These are phyloP conservation scores for Catharus fuscescens DNA, from an alignment of 2,113 vertebrate genomes.

Conservation along the genomic window DNA sequence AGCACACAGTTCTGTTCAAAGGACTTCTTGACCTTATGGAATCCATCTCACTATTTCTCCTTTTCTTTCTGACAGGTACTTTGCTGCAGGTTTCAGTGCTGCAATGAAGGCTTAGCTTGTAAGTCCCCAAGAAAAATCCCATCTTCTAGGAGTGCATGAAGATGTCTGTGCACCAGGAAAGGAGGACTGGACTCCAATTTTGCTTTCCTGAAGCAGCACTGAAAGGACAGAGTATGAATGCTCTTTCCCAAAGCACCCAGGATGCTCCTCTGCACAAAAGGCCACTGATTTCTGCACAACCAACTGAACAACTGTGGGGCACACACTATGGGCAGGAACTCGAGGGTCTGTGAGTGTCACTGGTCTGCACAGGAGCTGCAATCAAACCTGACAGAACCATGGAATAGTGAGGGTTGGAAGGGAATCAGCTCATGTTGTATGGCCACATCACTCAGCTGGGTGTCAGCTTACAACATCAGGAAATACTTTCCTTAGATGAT, in stretches of 20 bases:
- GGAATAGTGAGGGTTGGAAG: neutral
- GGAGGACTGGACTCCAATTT: neutral
- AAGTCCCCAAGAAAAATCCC: neutral
- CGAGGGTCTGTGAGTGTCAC: neutral
- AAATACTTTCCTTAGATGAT: neutral
- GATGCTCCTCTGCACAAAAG: neutral
- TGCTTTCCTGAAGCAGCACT: neutral
- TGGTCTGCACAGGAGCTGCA: neutral
- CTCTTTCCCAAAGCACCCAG: neutral
- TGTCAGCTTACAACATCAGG: neutral
- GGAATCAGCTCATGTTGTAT: neutral
- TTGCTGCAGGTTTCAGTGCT: constrained; percentile 4
- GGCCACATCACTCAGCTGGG: neutral
- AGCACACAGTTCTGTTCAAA: neutral
- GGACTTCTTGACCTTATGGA: neutral
- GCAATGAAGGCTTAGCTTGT: neutral
- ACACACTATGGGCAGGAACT: neutral
- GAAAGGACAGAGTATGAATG: neutral
- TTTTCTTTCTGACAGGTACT: neutral
- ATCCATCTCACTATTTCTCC: neutral
- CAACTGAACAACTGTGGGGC: neutral
- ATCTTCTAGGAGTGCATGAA: neutral
- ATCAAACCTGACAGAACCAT: neutral
- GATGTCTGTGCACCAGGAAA: neutral
- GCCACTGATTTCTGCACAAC: neutral